A percentile compares a stretch with the other conserved stretches of the same genome.
These are phyloP conservation scores for Drosophila tani DNA, from an alignment of 1,140 invertebrate genomes.

Conservation along the genomic window DNA sequence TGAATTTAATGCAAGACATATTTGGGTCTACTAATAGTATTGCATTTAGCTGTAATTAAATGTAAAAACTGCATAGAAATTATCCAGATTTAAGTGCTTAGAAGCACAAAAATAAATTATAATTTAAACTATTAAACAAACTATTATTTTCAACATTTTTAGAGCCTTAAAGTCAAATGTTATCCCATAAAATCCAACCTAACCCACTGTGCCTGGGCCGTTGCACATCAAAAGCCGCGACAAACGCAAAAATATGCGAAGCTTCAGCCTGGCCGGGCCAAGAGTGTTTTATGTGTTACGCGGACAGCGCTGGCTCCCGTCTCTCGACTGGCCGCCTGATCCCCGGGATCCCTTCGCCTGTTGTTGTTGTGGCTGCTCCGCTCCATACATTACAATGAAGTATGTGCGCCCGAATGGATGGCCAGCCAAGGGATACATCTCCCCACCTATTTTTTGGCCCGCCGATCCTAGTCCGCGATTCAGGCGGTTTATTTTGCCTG, in stretches of 20 bases:
- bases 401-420: constrained; percentile 75
- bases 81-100: not conserved
- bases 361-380: constrained; percentile 43
- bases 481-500: constrained; percentile 48
- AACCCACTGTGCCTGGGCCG: constrained; percentile 46
- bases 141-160: too few relatives aligned
- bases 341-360: constrained; percentile 8
- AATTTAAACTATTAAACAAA: too few relatives aligned
- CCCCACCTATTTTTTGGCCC: constrained; percentile 34
- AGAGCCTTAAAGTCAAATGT: not conserved
- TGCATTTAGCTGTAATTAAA: too few relatives aligned
- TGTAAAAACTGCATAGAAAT: not conserved
- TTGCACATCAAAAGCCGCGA: constrained; percentile 72
- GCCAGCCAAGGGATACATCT: constrained; percentile 27
- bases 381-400: constrained; percentile 81
- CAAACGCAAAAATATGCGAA: constrained; percentile 78
- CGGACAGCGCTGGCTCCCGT: constrained; percentile 45
- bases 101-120: too few relatives aligned
- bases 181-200: not conserved
- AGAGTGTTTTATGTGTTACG: constrained; percentile 80
- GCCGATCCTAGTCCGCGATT: constrained; percentile 45
- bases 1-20: not conserved
- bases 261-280: constrained; percentile 54
- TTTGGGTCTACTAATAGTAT: not conserved
- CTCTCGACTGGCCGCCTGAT: constrained; percentile 14